These are phyloP conservation scores for Paramormyrops kingsleyae DNA, from an alignment of 2,113 vertebrate genomes.

Conservation along the genomic window DNA sequence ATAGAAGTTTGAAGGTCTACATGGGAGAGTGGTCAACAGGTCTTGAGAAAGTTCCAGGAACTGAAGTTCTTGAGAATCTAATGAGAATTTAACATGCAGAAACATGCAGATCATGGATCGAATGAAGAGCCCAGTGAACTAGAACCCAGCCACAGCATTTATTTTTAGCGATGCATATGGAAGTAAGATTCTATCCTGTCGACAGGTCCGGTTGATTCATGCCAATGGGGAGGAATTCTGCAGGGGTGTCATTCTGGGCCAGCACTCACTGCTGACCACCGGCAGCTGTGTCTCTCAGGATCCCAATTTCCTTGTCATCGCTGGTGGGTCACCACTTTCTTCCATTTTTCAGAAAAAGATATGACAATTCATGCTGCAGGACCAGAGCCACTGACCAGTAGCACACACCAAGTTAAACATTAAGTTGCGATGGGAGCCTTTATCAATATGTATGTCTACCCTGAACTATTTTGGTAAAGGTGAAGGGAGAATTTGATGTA, in stretches of 20 bases:
- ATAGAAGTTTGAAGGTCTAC: neutral
- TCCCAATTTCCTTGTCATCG: conserved; percentile 34
- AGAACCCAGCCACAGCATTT: neutral
- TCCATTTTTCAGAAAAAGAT: neutral
- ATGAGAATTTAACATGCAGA: neutral
- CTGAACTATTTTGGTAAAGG: neutral
- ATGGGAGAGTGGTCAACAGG: neutral
- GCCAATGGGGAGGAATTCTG: conserved; percentile 57
- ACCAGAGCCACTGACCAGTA: neutral
- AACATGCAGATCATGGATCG: neutral
- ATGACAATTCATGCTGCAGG: neutral
- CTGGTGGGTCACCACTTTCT: conserved; percentile 49
- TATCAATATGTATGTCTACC: neutral
- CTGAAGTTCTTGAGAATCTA: neutral
- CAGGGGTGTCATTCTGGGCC: conserved; percentile 67
- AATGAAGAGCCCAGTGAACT: neutral
- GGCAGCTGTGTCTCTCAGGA: conserved; percentile 61
- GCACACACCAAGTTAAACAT: neutral
- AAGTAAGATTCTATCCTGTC: neutral
- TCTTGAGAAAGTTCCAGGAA: neutral
- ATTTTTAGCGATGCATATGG: neutral
- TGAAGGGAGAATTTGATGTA: neutral
- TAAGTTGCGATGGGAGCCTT: neutral
- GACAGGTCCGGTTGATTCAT: conserved; percentile 65
- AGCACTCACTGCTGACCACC: conserved; percentile 65